A percentile compares a stretch with the other conserved stretches of the same genome.
phyloP scores from a whole-genome alignment of 2,888 invertebrate genomes.

The Dyspetes luteomarginatus region DNA sequence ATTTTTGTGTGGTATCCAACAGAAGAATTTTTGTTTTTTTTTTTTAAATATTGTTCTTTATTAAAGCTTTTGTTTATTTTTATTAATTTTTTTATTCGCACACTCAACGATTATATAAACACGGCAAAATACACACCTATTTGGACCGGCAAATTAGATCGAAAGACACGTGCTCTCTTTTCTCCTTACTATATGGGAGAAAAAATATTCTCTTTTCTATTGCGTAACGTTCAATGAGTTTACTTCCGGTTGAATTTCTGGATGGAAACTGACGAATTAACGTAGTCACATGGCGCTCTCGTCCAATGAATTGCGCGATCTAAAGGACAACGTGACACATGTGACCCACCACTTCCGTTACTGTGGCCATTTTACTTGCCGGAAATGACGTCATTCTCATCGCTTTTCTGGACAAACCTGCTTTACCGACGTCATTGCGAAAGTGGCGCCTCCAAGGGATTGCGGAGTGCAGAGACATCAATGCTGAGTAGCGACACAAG shows the following conservation, averaged over 20 bases:
- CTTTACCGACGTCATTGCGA: not conserved
- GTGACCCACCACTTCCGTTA: slow-evolving; percentile 58
- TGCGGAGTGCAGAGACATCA: too few species aligned
- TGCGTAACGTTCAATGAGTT: slow-evolving; percentile 52
- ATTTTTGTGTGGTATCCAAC: slow-evolving; percentile 69
- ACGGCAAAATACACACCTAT: slow-evolving; percentile 5
- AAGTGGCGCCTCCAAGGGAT: too few species aligned
- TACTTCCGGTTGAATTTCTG: slow-evolving; percentile 53
- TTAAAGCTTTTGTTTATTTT: not conserved
- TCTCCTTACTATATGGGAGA: not conserved
- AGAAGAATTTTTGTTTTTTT: slow-evolving; percentile 21
- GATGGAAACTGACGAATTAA: slow-evolving; percentile 31
- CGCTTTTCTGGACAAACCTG: too few species aligned
- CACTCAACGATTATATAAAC: not conserved
- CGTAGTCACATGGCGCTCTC: slow-evolving; percentile 31
- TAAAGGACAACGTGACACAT: slow-evolving; percentile 58
- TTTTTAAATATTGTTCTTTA: not conserved
- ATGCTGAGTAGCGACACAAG: too few species aligned
- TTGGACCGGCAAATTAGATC: slow-evolving; percentile 36
- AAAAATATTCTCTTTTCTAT: slow-evolving; percentile 19
- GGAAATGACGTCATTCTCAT: slow-evolving; percentile 8
- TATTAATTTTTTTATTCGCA: not conserved
- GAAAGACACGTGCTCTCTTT: slow-evolving; percentile 55
- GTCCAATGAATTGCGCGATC: slow-evolving; percentile 52
- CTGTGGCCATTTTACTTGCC: not conserved